Conservation (phyloP, 2,888 invertebrate genomes). For the Epistrophe grossulariae region DNA sequence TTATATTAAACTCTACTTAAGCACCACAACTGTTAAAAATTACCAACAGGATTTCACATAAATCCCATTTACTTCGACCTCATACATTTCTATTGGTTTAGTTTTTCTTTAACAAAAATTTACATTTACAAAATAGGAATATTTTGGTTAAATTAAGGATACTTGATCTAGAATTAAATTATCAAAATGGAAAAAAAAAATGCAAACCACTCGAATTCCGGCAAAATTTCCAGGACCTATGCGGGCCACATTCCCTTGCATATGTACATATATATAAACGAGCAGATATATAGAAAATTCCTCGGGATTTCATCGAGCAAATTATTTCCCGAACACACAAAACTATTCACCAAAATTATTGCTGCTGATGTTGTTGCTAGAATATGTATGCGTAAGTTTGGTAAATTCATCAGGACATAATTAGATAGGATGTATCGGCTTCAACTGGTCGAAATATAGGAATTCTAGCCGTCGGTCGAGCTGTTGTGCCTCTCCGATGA, state of each 20-base stretch:
- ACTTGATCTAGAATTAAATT: constrained; percentile 15
- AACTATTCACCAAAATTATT: constrained; percentile 28
- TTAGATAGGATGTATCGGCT: constrained; percentile 59
- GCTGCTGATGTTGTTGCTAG: neutral
- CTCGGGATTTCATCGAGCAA: constrained; percentile 13
- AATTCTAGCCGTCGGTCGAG: constrained; percentile 16
- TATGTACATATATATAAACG: neutral
- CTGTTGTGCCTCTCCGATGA: neutral
- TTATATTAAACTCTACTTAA: no score
- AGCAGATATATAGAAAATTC: neutral
- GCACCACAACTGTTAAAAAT: neutral
- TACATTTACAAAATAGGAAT: constrained; percentile 15
- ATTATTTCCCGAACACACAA: constrained; percentile 36
- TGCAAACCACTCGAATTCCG: constrained; percentile 10
- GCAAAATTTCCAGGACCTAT: constrained; percentile 6
- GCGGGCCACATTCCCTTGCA: neutral
- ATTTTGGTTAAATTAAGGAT: constrained; percentile 17
- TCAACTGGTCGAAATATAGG: constrained; percentile 44
- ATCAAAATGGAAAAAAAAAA: constrained; percentile 7
- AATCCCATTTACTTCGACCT: constrained; percentile 15
- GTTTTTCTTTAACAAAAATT: constrained; percentile 11
- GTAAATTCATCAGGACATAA: constrained; percentile 61
- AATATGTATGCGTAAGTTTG: constrained; percentile 43
- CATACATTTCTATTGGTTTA: constrained; percentile 3
- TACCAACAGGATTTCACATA: neutral